A percentile compares a stretch with the other conserved stretches of the same genome.
phyloP scores from a whole-genome alignment of 2,113 vertebrate genomes.

The Gymnarchus niloticus region DNA sequence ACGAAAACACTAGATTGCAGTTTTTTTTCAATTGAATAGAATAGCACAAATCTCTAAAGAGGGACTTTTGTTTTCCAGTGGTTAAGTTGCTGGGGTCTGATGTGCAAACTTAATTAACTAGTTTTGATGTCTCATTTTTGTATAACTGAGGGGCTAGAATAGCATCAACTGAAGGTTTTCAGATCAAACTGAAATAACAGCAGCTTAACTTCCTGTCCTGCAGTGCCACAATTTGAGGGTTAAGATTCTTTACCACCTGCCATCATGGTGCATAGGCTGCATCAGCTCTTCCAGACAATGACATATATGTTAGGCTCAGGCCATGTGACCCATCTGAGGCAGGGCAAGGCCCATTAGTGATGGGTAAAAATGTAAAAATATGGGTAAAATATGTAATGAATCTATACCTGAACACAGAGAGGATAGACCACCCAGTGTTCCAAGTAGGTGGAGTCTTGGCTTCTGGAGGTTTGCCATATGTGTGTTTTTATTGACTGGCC shows the following conservation, averaged over 20 bases:
- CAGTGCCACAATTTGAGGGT: not conserved
- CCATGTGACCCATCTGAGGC: not conserved
- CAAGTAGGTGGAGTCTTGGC: not conserved
- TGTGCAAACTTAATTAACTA: not conserved
- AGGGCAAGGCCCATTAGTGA: not conserved
- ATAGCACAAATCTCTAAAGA: not conserved
- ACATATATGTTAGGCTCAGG: not conserved
- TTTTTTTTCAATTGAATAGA: no score
- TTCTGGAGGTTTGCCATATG: not conserved
- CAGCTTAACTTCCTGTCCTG: not conserved
- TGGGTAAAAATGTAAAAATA: not conserved
- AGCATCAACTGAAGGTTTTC: not conserved
- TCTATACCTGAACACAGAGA: no score
- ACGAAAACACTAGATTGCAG: no score
- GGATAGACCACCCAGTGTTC: no score
- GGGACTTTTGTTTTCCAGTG: not conserved
- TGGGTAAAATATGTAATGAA: not conserved
- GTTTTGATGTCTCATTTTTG: not conserved
- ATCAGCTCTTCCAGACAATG: no score
- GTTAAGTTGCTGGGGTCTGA: not conserved
- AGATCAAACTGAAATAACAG: not conserved
- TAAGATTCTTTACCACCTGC: not conserved
- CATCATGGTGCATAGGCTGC: no score
- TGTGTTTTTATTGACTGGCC: not conserved
- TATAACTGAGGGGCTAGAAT: no score